Percentiles rank a stretch among this genome's conserved stretches.
These are phyloP conservation scores for Triplophysa siluroides DNA, from an alignment of 2,113 vertebrate species.

Conservation along the genomic window DNA sequence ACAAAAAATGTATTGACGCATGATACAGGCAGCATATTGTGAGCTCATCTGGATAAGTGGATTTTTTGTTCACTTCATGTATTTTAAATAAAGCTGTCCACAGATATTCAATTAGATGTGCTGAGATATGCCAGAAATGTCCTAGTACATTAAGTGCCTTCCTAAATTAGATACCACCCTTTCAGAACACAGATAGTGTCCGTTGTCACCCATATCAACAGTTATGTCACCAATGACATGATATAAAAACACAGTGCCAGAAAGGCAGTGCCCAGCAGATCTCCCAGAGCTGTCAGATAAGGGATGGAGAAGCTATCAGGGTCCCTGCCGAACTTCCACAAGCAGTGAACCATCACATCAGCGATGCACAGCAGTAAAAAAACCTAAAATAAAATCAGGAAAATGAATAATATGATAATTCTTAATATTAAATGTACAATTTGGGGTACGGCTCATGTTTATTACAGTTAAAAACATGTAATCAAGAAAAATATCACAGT, in stretches of 20 bases:
- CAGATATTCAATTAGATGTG: not conserved
- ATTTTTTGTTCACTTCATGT: not conserved
- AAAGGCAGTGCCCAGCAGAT: slow-evolving; percentile 87
- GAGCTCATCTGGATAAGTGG: not conserved
- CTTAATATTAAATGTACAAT: not conserved
- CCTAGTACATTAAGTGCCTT: not conserved
- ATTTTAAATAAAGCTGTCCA: not conserved
- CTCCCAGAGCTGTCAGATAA: slow-evolving; percentile 91
- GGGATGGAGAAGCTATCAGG: slow-evolving; percentile 94
- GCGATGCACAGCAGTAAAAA: slow-evolving; percentile 81
- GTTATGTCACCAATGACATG: slow-evolving; percentile 49
- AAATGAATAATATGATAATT: not conserved
- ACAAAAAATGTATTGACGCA: not conserved
- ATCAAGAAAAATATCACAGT: not conserved
- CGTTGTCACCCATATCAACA: not conserved
- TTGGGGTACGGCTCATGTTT: not conserved
- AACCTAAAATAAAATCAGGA: slow-evolving; percentile 72
- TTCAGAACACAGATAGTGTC: not conserved
- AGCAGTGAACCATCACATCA: slow-evolving; percentile 82
- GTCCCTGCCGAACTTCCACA: slow-evolving; percentile 85
- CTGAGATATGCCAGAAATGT: not conserved
- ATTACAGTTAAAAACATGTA: not conserved
- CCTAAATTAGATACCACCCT: not conserved
- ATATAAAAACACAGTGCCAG: slow-evolving; percentile 81
- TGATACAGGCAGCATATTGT: not conserved